phyloP scores from a whole-genome alignment of 2,113 vertebrate genomes.

The Falcunculus frontatus region DNA sequence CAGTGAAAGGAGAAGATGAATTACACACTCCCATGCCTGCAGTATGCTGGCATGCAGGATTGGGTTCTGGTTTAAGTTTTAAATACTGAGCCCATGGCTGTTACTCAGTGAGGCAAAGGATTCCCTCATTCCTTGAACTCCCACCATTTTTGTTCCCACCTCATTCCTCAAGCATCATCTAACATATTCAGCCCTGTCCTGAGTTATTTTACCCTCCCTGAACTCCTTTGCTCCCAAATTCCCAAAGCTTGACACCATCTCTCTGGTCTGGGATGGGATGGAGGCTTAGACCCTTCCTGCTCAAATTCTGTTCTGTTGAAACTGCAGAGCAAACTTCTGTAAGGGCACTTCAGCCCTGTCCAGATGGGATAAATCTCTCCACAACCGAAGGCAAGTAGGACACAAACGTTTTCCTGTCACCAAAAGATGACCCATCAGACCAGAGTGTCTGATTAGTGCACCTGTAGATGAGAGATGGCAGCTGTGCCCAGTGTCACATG shows the following conservation, averaged over 20 bases:
- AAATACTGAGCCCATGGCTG: not conserved
- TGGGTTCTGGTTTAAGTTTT: not conserved
- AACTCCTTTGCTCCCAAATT: not conserved
- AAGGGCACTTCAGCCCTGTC: not conserved
- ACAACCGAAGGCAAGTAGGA: not conserved
- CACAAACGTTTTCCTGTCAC: not conserved
- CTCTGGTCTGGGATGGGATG: not conserved
- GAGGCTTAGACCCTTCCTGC: not conserved
- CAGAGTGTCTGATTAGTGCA: not conserved
- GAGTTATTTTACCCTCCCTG: not conserved
- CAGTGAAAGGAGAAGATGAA: not conserved
- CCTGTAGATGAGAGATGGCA: not conserved
- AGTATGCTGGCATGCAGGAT: not conserved
- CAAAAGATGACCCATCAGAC: too few relatives aligned
- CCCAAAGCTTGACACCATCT: not conserved
- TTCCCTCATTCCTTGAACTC: not conserved
- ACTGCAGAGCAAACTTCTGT: not conserved
- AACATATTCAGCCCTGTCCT: not conserved
- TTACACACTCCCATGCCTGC: not conserved
- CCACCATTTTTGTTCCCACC: not conserved
- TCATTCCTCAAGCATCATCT: not conserved
- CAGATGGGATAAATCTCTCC: accelerated
- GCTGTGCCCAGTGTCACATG: not conserved
- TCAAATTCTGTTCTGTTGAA: not conserved
- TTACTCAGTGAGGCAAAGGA: not conserved